Percentiles rank a stretch among this genome's conserved stretches.
phyloP scores from a whole-genome alignment of 1,140 invertebrate species.

The Eupeodes corollae region DNA sequence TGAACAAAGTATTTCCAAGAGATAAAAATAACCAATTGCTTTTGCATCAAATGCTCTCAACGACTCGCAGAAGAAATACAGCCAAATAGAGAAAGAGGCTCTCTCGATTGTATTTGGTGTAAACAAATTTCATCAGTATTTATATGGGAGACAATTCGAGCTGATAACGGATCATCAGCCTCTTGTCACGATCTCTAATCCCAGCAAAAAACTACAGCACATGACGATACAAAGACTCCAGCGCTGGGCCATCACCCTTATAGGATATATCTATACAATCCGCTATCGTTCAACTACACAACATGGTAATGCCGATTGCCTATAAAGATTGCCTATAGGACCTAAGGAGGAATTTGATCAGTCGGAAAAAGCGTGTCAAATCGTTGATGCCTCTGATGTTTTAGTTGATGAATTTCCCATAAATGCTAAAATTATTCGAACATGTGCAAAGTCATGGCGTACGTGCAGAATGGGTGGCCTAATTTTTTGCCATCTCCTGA shows the following conservation, averaged over 20 bases:
- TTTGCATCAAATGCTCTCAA: constrained; percentile 31
- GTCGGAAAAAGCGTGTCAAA: constrained; percentile 6
- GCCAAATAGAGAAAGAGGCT: constrained; percentile 41
- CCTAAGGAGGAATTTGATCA: constrained; percentile 6
- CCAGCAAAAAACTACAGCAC: too few relatives aligned
- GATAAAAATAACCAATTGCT: constrained; percentile 19
- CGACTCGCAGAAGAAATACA: too few relatives aligned
- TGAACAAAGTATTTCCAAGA: too few relatives aligned
- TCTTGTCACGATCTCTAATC: too few relatives aligned
- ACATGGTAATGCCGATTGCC: constrained; percentile 3
- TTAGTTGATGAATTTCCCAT: background rate
- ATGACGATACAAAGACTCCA: too few relatives aligned
- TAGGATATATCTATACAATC: constrained; percentile 11
- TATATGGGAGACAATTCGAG: constrained; percentile 38
- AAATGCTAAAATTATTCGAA: background rate
- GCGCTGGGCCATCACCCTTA: constrained; percentile 14
- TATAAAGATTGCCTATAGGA: background rate
- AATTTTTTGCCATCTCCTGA: too few relatives aligned
- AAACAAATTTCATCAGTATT: constrained; percentile 33
- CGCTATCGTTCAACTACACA: constrained; percentile 7
- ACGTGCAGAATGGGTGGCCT: constrained; percentile 4
- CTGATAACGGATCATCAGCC: too few relatives aligned
- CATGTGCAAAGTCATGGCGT: background rate
- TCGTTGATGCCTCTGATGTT: background rate
- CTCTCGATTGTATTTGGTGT: constrained; percentile 39